Percentiles rank a stretch among this genome's conserved stretches.
These are phyloP conservation scores for Camponotus vicinus DNA, from an alignment of 1,140 invertebrate species.

Conservation along the genomic window DNA sequence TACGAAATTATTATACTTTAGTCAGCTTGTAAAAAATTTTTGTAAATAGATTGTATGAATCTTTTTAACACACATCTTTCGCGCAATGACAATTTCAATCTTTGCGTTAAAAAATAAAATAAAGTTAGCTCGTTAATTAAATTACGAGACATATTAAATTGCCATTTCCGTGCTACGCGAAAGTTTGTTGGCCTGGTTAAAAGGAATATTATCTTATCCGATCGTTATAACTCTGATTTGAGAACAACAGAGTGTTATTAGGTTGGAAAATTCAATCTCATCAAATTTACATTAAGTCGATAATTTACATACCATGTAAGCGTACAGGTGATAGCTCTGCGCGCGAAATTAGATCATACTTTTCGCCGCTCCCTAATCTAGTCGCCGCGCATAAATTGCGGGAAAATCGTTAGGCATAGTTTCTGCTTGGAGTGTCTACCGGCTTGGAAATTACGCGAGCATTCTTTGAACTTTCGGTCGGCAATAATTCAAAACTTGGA, in stretches of 20 bases:
- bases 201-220: constrained; percentile 16
- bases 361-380: constrained; percentile 55
- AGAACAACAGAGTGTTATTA: neutral
- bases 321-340: constrained; percentile 1
- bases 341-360: constrained; percentile 63
- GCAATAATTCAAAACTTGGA: constrained; percentile 70
- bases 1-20: constrained; percentile 54
- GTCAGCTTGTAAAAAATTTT: neutral
- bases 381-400: constrained; percentile 70
- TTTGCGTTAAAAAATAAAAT: constrained; percentile 53
- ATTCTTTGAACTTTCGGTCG: constrained; percentile 72
- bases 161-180: neutral
- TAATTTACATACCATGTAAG: constrained; percentile 43
- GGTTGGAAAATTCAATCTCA: constrained; percentile 16
- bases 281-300: constrained; percentile 39
- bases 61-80: constrained; percentile 12
- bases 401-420: constrained; percentile 72
- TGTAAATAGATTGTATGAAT: constrained; percentile 27
- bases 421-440: constrained; percentile 49
- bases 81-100: constrained; percentile 57
- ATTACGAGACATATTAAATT: constrained; percentile 41
- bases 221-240: constrained; percentile 47
- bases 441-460: constrained; percentile 65
- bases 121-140: constrained; percentile 68
- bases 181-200: neutral